Evolutionary conservation across 2,797 vertebrate genomes (phyloP), one percentile per base, ranked within the genome.

Genomic region (Betta splendens): DNA sequence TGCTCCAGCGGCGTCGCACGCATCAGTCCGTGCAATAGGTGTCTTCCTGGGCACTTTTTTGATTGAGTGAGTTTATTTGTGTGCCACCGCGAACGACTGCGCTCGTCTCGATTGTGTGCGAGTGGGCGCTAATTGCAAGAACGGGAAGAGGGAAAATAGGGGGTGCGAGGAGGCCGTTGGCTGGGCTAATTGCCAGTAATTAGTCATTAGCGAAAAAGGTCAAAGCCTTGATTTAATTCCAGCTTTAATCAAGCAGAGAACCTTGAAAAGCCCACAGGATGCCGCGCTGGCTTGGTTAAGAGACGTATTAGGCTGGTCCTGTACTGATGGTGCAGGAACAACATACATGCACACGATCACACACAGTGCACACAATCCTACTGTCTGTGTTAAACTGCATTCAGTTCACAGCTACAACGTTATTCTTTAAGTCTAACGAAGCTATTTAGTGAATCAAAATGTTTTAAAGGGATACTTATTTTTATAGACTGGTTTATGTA

Each of bases 201-300:
- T 89, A 89, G 86, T 89, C 85, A 91, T 89, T 89, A 88, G 81
- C 67, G 61, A 85, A 88, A 78, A 90, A 89, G 88, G 87, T 90
- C 86, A 90, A 83, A 85, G 75, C 77, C 75, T 85, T 87, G 81
- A 89, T 90, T 88, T 83, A 89, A 90, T 89, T 89, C 69, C 81
- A 81, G 70, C 79, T 86, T 84, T 88, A 86, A 87, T 90, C 86
- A 87, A 79, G 88, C 79, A 73, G 72, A 81, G 75, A 86, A 85
- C 80, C 85, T 86, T 73, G 68, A 75, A 77, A 74, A 58, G 66
- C 76, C 68, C 61, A 54, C 38, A 5, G 73, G 80, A 79, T 65
- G 64, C 60, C 47, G 50, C 20, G 8, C 22, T 64, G 67, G 67
- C 84, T 70, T 64, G 66, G 36, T 68, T 67, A 48, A 44, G 62